Conservation (phyloP, 2,888 invertebrate genomes). For the Tetramorium bicarinatum region DNA sequence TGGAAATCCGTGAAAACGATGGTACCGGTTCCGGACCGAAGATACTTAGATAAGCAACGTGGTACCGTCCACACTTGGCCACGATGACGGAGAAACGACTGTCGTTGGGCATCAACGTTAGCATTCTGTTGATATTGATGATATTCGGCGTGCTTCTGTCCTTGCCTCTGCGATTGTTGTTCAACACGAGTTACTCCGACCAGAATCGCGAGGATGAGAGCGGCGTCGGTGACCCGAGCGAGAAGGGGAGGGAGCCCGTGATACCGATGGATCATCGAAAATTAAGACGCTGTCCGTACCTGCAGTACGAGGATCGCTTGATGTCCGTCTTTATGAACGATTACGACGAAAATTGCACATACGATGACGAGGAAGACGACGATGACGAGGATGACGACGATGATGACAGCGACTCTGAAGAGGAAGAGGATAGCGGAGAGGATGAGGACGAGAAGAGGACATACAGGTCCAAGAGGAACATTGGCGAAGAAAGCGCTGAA, state of each 20-base stretch:
- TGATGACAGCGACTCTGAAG: conserved; percentile 25
- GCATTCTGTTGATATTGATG: conserved; percentile 79
- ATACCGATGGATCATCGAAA: conserved; percentile 68
- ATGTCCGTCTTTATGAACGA: conserved; percentile 74
- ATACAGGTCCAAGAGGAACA: conserved; percentile 58
- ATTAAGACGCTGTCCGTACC: conserved; percentile 75
- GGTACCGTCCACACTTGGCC: neutral
- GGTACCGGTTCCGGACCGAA: neutral
- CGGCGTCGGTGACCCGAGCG: neutral
- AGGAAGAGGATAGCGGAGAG: conserved; percentile 27
- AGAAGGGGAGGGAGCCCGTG: conserved; percentile 40
- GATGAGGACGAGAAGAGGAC: conserved; percentile 21
- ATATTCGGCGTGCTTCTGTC: conserved; percentile 81
- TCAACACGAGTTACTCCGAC: conserved; percentile 77
- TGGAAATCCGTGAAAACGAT: conserved; percentile 20
- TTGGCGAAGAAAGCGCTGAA: conserved; percentile 57
- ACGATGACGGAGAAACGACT: conserved; percentile 74
- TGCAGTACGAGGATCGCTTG: conserved; percentile 75
- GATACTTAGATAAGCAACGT: conserved; percentile 31
- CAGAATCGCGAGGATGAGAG: conserved; percentile 33
- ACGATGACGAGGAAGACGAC: conserved; percentile 23
- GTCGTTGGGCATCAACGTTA: conserved; percentile 80
- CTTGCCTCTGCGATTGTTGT: conserved; percentile 78
- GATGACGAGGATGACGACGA: conserved; percentile 13
- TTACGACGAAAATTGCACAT: conserved; percentile 81